Evolutionary conservation across 2,113 vertebrate species (phyloP).

Genomic region (Pterocles orientalis): DNA sequence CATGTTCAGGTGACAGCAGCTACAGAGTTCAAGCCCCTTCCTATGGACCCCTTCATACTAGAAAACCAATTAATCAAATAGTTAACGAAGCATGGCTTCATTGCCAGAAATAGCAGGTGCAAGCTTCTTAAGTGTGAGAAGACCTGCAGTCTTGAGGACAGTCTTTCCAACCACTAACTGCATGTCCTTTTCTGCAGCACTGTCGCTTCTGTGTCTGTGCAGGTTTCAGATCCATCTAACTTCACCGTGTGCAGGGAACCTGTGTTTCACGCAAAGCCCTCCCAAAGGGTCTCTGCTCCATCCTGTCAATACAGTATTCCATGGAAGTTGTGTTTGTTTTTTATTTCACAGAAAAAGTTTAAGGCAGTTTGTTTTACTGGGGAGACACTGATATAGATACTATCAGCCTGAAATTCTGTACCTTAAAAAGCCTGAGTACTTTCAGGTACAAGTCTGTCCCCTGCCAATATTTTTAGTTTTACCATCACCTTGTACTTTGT

Average conservation of each 20-base stretch:
- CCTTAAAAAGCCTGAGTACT: not conserved
- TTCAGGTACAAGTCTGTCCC: not conserved
- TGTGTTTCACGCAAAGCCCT: not conserved
- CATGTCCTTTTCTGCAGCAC: not conserved
- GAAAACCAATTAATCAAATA: not conserved
- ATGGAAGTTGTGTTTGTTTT: not conserved
- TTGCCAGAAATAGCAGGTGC: not conserved
- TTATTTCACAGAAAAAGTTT: not conserved
- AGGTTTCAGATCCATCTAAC: not conserved
- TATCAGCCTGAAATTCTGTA: not conserved
- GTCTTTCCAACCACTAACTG: not conserved
- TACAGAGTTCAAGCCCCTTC: not conserved
- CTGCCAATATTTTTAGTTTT: constrained; percentile 5
- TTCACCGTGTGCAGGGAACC: not conserved
- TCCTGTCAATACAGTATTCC: not conserved
- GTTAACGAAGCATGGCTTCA: not conserved
- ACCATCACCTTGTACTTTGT: constrained; percentile 21
- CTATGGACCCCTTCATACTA: not conserved
- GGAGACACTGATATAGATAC: not conserved
- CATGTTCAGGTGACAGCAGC: not conserved
- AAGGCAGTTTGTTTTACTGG: not conserved
- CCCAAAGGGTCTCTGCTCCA: not conserved
- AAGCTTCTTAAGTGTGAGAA: not conserved
- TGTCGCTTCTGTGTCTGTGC: not conserved
- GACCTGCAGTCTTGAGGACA: not conserved